Conservation (phyloP, 2,888 invertebrate genomes). For the Diarsia mendica region DNA sequence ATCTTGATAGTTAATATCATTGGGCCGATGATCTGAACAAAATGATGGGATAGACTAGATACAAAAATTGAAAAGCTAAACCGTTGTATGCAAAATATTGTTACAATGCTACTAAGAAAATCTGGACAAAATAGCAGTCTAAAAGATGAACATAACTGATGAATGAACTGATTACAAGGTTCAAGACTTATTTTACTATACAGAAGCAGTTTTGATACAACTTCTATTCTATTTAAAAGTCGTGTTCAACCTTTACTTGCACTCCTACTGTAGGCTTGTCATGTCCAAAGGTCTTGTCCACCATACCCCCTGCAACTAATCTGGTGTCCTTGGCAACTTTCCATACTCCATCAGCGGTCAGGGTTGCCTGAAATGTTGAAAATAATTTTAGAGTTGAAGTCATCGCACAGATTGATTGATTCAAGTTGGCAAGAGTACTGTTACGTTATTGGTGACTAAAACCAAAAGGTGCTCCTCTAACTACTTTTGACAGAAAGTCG, state of each 20-base stretch:
- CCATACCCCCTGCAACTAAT: conserved; percentile 71
- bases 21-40: not conserved
- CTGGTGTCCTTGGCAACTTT: conserved; percentile 73
- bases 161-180: not conserved
- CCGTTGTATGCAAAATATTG: not conserved
- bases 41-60: not conserved
- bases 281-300: conserved; percentile 69
- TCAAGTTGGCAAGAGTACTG: too few relatives aligned
- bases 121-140: not conserved
- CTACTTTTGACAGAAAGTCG: too few relatives aligned
- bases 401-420: not conserved
- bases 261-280: conserved; percentile 71
- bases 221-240: conserved; percentile 55
- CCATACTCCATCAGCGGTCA: conserved; percentile 74
- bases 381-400: not conserved
- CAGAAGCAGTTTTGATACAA: not conserved
- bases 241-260: conserved; percentile 70
- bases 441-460: too few relatives aligned
- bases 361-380: conserved; percentile 64
- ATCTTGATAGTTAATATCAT: not conserved
- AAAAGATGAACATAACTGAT: not conserved
- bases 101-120: not conserved
- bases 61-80: not conserved
- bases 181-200: not conserved
- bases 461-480: not conserved